phyloP scores from a whole-genome alignment of 2,113 vertebrate genomes.

The Thymallus thymallus region DNA sequence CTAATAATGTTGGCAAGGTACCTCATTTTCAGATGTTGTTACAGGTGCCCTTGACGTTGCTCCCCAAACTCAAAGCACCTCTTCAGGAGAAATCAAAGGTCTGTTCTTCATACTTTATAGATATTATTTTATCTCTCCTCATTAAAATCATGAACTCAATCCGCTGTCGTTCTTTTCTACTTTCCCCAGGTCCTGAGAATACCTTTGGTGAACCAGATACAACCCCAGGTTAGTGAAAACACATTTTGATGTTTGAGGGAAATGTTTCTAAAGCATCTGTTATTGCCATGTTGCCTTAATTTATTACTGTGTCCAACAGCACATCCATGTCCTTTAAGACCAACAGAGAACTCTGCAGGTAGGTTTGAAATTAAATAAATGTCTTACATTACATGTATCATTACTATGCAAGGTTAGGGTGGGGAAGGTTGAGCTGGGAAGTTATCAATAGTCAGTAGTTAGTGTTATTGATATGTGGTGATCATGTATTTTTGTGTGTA shows the following conservation, averaged over 20 bases:
- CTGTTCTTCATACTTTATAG: slow-evolving; percentile 22
- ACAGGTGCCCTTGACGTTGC: slow-evolving; percentile 41
- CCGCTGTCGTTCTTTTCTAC: background rate
- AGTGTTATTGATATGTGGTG: background rate
- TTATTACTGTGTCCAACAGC: slow-evolving; percentile 29
- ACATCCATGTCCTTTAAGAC: slow-evolving; percentile 21
- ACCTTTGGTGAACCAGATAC: slow-evolving; percentile 22
- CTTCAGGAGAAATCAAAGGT: slow-evolving; percentile 53
- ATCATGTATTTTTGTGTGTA: background rate
- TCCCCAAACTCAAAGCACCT: slow-evolving; percentile 22
- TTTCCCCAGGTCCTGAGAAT: slow-evolving; percentile 32
- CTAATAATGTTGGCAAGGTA: background rate
- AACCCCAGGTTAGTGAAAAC: slow-evolving; percentile 11
- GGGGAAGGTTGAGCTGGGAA: background rate
- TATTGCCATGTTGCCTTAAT: background rate
- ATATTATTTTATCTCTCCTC: background rate
- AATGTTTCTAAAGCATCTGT: slow-evolving; percentile 2
- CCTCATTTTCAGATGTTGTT: slow-evolving; percentile 3
- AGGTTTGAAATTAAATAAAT: background rate
- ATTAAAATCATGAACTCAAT: too few species aligned
- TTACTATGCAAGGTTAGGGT: slow-evolving; percentile 18
- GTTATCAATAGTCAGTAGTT: background rate
- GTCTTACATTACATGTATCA: background rate
- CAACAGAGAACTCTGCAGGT: slow-evolving; percentile 48
- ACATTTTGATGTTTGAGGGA: too few species aligned